Percentiles rank a stretch among this genome's conserved stretches.
phyloP scores from a whole-genome alignment of 2,113 vertebrate species.

The Corydoras sp. region DNA sequence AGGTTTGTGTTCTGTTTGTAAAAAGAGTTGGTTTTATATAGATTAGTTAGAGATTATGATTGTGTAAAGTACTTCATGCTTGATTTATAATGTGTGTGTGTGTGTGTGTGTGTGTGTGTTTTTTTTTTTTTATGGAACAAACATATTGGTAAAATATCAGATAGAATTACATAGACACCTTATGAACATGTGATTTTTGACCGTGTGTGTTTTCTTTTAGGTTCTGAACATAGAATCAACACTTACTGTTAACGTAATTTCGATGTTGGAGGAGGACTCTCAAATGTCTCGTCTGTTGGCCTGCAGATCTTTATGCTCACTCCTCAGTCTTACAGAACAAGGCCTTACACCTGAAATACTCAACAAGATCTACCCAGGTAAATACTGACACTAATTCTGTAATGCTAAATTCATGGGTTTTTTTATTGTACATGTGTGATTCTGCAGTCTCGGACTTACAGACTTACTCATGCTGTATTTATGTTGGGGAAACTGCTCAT shows the following conservation, averaged over 20 bases:
- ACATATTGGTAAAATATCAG: no score
- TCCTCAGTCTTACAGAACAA: conserved; percentile 60
- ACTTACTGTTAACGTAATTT: conserved; percentile 68
- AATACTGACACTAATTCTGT: no score
- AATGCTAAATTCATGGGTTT: no score
- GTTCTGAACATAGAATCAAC: conserved; percentile 61
- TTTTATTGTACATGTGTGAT: no score
- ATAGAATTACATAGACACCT: no score
- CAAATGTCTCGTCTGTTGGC: conserved; percentile 74
- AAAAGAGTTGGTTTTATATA: no score
- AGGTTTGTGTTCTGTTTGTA: no score
- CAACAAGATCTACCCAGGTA: conserved; percentile 82
- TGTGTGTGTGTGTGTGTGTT: no score
- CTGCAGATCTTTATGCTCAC: conserved; percentile 66
- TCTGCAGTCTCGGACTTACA: not conserved
- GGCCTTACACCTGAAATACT: conserved; percentile 66
- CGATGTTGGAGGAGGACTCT: conserved; percentile 81
- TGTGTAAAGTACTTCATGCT: no score
- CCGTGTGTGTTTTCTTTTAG: conserved; percentile 53
- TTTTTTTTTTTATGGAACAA: no score
- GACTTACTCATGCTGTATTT: not conserved
- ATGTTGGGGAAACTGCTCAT: not conserved
- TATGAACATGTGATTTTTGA: not conserved
- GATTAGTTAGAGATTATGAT: no score
- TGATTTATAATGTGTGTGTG: no score